Percentiles rank a stretch among this genome's conserved stretches.
Conservation (phyloP, 2,888 invertebrate genomes). For the Chorisops tibialis region DNA sequence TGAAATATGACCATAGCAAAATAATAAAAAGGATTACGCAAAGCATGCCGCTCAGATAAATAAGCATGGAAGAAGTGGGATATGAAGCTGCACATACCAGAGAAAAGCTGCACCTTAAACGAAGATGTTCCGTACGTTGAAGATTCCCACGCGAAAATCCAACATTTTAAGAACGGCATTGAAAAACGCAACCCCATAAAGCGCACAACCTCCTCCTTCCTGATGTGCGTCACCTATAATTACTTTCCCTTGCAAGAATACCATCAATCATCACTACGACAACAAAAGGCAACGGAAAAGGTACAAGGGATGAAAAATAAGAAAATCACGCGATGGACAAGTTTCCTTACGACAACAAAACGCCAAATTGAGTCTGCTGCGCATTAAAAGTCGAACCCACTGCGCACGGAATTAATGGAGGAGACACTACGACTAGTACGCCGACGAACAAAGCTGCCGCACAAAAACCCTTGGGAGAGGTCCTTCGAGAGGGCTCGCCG, state of each 20-base stretch:
- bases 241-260: conserved; percentile 12
- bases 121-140: not conserved
- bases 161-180: conserved; percentile 2
- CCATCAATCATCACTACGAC: conserved; percentile 24
- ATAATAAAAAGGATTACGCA: no score
- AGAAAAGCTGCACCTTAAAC: no score
- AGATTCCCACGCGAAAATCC: conserved; percentile 13
- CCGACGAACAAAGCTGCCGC: no score
- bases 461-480: not conserved
- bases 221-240: conserved; percentile 28
- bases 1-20: no score
- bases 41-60: no score
- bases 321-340: not conserved
- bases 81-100: no score
- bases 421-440: not conserved
- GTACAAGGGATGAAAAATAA: conserved; percentile 17
- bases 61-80: no score
- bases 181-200: conserved; percentile 10
- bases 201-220: conserved; percentile 8
- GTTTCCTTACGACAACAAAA: conserved; percentile 11
- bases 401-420: conserved; percentile 10
- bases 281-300: conserved; percentile 14
- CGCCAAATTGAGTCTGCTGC: conserved; percentile 28
- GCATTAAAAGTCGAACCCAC: conserved; percentile 28
- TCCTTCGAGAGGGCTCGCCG: conserved; percentile 22